Evolutionary conservation across 2,888 invertebrate species (phyloP).

Genomic region (Gastracanthus pulcherrimus): DNA sequence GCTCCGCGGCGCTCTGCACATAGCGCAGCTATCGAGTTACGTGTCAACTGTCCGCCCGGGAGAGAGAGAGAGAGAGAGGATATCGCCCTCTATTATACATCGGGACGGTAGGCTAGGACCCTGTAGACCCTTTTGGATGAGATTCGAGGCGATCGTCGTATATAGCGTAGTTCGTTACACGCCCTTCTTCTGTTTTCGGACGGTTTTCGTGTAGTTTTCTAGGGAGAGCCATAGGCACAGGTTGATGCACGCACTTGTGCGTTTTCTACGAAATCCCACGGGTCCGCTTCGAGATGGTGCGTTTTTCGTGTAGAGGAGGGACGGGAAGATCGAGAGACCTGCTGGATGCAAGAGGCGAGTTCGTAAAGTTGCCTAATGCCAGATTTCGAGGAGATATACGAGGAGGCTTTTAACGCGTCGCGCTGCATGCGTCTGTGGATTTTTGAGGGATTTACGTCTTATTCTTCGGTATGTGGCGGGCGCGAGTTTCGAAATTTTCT

Average conservation of each 20-base stretch:
- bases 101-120: background rate
- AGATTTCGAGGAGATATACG: background rate
- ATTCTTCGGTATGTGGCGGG: background rate
- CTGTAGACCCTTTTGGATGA: background rate
- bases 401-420: constrained; percentile 13
- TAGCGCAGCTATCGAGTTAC: constrained; percentile 73
- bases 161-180: background rate
- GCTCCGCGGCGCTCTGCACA: no score
- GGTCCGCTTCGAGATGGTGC: background rate
- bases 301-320: no score
- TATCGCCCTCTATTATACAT: constrained; percentile 47
- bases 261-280: constrained; percentile 4
- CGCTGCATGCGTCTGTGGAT: background rate
- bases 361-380: background rate
- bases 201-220: no score
- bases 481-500: background rate
- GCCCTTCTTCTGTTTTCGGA: background rate
- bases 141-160: no score
- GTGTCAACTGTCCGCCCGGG: constrained; percentile 67
- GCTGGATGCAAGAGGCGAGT: no score
- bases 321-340: no score
- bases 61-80: background rate
- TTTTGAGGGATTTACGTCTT: constrained; percentile 19
- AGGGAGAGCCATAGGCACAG: no score
- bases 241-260: background rate